phyloP scores from a whole-genome alignment of 2,113 vertebrate species.

The Toxostoma redivivum region DNA sequence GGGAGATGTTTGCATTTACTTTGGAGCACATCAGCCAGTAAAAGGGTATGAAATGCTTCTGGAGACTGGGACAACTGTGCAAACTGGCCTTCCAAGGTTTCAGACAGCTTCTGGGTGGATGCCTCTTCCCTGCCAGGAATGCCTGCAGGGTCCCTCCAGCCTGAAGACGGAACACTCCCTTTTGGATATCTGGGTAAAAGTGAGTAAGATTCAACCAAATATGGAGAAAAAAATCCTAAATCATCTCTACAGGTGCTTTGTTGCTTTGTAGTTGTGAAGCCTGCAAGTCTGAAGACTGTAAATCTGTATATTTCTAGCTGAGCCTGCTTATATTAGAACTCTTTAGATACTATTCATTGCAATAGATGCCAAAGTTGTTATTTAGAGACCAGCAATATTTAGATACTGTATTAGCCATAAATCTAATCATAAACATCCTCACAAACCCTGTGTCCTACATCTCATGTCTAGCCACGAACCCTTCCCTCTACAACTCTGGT shows the following conservation, averaged over 20 bases:
- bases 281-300: not conserved
- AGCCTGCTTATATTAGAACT: not conserved
- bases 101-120: not conserved
- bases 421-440: not conserved
- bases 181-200: not conserved
- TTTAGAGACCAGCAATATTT: not conserved
- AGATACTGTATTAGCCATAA: not conserved
- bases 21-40: not conserved
- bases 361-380: not conserved
- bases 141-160: not conserved
- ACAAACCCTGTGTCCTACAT: not conserved
- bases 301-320: not conserved
- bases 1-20: not conserved
- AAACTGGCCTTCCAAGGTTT: not conserved
- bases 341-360: not conserved
- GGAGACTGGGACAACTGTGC: not conserved
- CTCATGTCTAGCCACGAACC: not conserved
- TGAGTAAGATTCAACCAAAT: not conserved
- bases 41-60: not conserved
- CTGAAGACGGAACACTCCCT: not conserved
- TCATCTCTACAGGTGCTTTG: not conserved
- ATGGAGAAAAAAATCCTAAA: not conserved
- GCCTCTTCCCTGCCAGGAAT: too few species aligned
- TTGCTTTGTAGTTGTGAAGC: not conserved
- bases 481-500: not conserved